Evolutionary conservation across 2,888 invertebrate species (phyloP), one percentile per base, ranked within the genome.

Genomic region (Agrotis ipsilon): DNA sequence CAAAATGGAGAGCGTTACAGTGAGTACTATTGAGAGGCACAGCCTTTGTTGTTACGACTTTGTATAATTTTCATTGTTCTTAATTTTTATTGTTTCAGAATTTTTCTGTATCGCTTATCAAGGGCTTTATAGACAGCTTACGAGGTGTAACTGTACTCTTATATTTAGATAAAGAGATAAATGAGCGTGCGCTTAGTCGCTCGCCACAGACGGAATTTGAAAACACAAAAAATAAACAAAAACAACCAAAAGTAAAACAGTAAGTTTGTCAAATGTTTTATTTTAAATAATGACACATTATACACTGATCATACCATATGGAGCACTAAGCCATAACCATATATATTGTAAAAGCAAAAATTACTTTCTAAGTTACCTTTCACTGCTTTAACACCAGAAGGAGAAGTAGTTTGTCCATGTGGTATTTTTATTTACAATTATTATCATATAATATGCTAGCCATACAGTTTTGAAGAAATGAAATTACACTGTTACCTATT

Each of bases 101-200:
- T 90, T 97, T 97, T 90, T 92, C 97, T 72, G 94, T 96, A 87
- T 97, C 97, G 70, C 93, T 98, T 85, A 96, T 97, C 84, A 97
- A 97, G 91, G 98, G 98, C 9, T 95, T 98, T 77, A 96, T 97
- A 89, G 98, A 98, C 92, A 98, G 98, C 92, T 96, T 98, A 80
- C 97, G 97, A 87, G 98, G 98, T 79, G 97, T 98, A 86, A 96
- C 97, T 21, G 97, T 98, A 68, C 96, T 98, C 81, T 97, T 98
- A 89, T 97, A 97, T 91, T 96, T 98, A 92, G 98, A 98, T 93
- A 98, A 97, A 90, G 98, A 98, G 94, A 97, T 98, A 73, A 97
- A 97, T 88, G 97, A 97, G 87, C 96, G 97, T 73, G 95, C 96
- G 21, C 86, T 96, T 58, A 93, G 96, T 86, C 96, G 96, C 83